Base-by-base conservation (phyloP, 2,113 vertebrate genomes). In the Cephalopterus ornatus region DNA sequence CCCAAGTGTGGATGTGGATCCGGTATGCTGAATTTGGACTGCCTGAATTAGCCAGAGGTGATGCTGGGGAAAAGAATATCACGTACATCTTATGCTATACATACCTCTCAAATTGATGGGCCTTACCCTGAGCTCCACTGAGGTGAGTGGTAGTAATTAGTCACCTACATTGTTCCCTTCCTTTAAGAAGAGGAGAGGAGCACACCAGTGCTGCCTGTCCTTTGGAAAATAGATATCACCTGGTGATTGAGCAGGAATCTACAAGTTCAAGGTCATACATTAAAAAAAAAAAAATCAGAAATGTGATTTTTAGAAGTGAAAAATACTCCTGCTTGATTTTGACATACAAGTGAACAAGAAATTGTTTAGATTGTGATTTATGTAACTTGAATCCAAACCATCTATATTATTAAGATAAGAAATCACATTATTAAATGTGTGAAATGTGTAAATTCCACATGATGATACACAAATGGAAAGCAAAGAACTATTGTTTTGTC, bases 131-230 rank as follows among this genome's bases (percentile, higher is more conserved):
- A 23, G 6, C 39, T 85, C 44, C 50, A 24, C 14, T 12, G 55
- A 77, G 30, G 24, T 37, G 50, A 85, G 18, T 44, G 55, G 28
- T 33, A 28, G 22, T 14, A 71, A 87, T 37, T 37, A 72, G 17
- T 55, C 46, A 82, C 18, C 20, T 47, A 46, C 42, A 46, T 6
- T 28, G 16, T 9, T 71, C 30, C 27, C 41, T 85, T 75, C 39
- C 17, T 59, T 80, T 35, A 5, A 80, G 19, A 91, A 65, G 22
- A 77, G 27, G 24, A 77, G 62, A 70, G 83, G 76, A 26, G 26
- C 0, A 7, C 0, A 0, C 19, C 20, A 41, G 41, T 41, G 53
- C 6, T 67, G 67, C 35, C 53, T 73, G 53, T 50, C 18, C 41
- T 89, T 78, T n/a, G 26, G n/a, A 67, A 58, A 84, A 80, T 2